Percentiles rank a stretch among this genome's conserved stretches.
Conservation (phyloP, 2,113 vertebrate genomes). For the Paradoxurus hermaphroditus region DNA sequence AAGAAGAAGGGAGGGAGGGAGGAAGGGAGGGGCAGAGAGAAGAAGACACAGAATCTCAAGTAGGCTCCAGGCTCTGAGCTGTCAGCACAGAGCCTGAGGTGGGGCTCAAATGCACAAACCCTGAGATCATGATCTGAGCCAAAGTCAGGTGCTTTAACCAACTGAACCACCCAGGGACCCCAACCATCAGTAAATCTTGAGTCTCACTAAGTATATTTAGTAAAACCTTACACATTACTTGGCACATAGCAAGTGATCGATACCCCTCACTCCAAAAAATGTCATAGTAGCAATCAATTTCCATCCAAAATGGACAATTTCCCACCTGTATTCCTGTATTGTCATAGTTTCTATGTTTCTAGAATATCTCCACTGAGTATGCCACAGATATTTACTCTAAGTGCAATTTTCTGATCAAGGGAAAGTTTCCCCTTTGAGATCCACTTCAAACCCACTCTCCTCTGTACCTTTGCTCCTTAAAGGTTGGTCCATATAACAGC, state of each 20-base stretch:
- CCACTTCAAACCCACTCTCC: not conserved
- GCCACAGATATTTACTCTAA: not conserved
- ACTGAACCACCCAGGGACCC: not conserved
- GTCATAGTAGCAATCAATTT: not conserved
- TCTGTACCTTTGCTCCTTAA: not conserved
- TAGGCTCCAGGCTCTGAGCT: too few relatives aligned
- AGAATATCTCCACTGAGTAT: not conserved
- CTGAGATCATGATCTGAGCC: too few relatives aligned
- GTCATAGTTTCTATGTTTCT: not conserved
- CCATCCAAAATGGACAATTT: not conserved
- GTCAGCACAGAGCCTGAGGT: too few relatives aligned
- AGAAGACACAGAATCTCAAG: too few relatives aligned
- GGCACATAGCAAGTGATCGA: not conserved
- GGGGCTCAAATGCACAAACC: too few relatives aligned
- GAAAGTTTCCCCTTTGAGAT: not conserved
- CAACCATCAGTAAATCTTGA: not conserved
- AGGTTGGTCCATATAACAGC: not conserved
- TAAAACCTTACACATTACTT: not conserved
- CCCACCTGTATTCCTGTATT: not conserved
- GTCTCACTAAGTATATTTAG: not conserved
- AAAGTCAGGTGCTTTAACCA: not conserved
- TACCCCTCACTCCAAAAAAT: not conserved
- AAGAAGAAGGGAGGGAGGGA: too few relatives aligned
- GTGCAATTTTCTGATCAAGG: not conserved
- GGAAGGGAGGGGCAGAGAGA: too few relatives aligned